Conservation (phyloP, 2,888 invertebrate species). For the Pegoplata infirma region DNA sequence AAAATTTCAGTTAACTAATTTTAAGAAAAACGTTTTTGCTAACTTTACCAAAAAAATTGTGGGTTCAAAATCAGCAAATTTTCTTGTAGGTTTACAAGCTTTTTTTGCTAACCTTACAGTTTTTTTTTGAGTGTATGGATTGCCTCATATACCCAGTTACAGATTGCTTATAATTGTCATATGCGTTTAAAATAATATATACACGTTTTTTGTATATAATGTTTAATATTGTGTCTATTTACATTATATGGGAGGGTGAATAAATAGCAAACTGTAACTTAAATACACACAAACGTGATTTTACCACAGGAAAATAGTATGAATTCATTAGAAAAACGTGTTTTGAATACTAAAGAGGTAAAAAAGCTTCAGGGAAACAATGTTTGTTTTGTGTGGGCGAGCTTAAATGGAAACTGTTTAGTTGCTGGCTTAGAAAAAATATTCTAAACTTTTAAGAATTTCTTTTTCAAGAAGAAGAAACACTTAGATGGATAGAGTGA, state of each 20-base stretch:
- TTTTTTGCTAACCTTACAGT: too few relatives aligned
- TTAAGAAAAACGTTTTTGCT: too few relatives aligned
- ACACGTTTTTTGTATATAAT: constrained; percentile 19
- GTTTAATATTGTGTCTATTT: neutral
- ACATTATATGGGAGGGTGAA: neutral
- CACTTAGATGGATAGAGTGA: too few relatives aligned
- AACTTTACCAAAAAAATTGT: too few relatives aligned
- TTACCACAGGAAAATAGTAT: constrained; percentile 36
- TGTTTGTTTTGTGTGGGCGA: neutral
- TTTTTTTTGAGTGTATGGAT: too few relatives aligned
- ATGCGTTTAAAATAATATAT: constrained; percentile 32
- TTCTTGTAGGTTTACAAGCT: too few relatives aligned
- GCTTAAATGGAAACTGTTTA: neutral
- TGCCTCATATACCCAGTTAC: neutral
- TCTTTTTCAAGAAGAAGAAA: too few relatives aligned
- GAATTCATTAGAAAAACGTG: constrained; percentile 52
- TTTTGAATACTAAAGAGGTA: constrained; percentile 32
- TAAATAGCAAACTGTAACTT: neutral
- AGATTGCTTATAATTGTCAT: constrained; percentile 46
- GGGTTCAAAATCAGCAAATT: too few relatives aligned
- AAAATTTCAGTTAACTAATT: too few relatives aligned
- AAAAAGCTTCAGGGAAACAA: constrained; percentile 20
- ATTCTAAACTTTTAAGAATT: neutral
- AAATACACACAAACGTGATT: constrained; percentile 51
- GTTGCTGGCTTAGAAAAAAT: neutral